Evolutionary conservation across 2,797 vertebrate genomes (phyloP).

Genomic region (Australoheros facetus): DNA sequence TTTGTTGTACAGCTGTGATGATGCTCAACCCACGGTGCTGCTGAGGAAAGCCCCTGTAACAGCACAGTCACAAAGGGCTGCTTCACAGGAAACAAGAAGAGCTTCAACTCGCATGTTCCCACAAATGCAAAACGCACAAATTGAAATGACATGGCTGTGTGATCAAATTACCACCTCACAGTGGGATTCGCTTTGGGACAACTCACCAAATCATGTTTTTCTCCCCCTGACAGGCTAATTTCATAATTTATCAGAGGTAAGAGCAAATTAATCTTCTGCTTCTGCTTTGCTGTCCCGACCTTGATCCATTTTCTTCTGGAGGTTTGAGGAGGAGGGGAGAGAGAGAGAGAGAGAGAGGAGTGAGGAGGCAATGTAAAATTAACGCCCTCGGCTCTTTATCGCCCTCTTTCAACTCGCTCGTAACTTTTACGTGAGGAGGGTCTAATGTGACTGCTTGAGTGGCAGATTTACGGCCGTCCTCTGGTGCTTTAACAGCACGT

Average conservation of each 20-base stretch:
- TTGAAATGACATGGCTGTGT: conserved; percentile 51
- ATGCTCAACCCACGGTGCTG: no score
- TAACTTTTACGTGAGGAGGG: conserved; percentile 54
- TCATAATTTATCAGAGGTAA: conserved; percentile 79
- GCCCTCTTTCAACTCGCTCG: conserved; percentile 49
- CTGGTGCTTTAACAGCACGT: background rate
- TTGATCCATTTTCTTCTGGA: conserved; percentile 62
- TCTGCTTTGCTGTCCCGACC: conserved; percentile 62
- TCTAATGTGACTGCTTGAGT: conserved; percentile 20
- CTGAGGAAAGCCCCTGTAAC: background rate
- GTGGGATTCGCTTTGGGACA: conserved; percentile 25
- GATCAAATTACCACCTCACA: conserved; percentile 40
- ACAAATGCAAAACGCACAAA: conserved; percentile 29
- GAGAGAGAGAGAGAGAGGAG: conserved; percentile 12
- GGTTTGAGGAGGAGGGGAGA: conserved; percentile 28
- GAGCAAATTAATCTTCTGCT: conserved; percentile 74
- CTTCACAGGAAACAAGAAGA: background rate
- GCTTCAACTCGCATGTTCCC: background rate
- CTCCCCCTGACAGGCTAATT: conserved; percentile 78
- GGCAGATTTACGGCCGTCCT: conserved; percentile 21
- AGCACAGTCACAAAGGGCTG: background rate
- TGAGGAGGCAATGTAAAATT: conserved; percentile 47
- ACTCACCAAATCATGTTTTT: conserved; percentile 70
- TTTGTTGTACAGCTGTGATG: no score
- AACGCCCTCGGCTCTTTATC: conserved; percentile 50